A percentile compares a stretch with the other conserved stretches of the same genome.
These are phyloP conservation scores for Uloborus diversus DNA, from an alignment of 1,140 invertebrate species.

Conservation along the genomic window DNA sequence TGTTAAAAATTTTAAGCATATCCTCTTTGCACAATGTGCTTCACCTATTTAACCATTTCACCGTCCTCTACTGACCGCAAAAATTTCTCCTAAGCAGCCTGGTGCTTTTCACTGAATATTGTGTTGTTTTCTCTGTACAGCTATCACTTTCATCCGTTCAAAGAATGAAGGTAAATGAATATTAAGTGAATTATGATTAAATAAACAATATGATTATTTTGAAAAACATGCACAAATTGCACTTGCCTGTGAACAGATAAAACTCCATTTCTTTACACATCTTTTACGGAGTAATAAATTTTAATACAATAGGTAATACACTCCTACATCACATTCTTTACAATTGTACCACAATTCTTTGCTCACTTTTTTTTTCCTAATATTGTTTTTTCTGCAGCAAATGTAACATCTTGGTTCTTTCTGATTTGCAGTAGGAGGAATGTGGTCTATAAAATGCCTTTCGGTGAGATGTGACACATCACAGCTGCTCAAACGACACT, in stretches of 20 bases:
- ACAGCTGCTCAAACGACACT: not conserved
- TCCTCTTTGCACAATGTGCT: too few relatives aligned
- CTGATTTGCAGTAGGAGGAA: not conserved
- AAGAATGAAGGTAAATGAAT: not conserved
- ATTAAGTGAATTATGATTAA: not conserved
- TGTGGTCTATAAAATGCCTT: not conserved
- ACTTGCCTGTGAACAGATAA: not conserved
- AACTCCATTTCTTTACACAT: not conserved
- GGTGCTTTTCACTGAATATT: not conserved
- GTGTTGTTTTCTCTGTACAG: not conserved
- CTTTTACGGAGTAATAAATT: not conserved
- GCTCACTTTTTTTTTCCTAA: not conserved
- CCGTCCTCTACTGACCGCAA: too few relatives aligned
- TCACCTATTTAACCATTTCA: too few relatives aligned
- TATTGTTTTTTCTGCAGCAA: not conserved
- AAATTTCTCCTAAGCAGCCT: too few relatives aligned
- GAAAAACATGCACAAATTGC: not conserved
- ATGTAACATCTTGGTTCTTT: not conserved
- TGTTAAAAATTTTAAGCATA: too few relatives aligned
- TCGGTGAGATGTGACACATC: not conserved
- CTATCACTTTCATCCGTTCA: not conserved
- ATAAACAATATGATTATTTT: not conserved
- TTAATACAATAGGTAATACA: not conserved
- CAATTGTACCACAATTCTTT: not conserved
- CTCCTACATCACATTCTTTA: constrained; percentile 1